Evolutionary conservation across 2,113 vertebrate genomes (phyloP).

Genomic region (Peromyscus leucopus): DNA sequence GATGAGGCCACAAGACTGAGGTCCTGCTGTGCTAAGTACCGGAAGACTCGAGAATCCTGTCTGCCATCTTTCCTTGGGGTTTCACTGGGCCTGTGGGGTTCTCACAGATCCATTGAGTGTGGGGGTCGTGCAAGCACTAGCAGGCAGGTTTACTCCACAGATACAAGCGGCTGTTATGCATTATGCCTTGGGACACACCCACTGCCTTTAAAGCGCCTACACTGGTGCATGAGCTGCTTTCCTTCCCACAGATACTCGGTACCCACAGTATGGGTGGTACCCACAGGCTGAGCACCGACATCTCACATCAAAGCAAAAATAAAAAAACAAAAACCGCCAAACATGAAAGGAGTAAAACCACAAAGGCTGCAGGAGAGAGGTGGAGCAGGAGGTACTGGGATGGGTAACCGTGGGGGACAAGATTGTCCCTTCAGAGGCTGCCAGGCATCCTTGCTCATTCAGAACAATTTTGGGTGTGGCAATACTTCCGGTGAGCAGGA

Average conservation of each 20-base stretch:
- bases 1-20: neutral
- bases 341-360: slow-evolving; percentile 4
- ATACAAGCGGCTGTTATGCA: neutral
- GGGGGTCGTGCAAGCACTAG: neutral
- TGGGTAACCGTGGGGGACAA: neutral
- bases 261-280: neutral
- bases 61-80: neutral
- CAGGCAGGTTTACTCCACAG: neutral
- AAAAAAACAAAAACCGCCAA: neutral
- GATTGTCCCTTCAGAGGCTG: neutral
- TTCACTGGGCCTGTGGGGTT: neutral
- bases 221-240: neutral
- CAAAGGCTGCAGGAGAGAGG: neutral
- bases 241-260: neutral
- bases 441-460: neutral
- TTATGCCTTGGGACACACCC: neutral
- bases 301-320: neutral
- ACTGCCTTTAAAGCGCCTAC: slow-evolving; percentile 29
- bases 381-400: neutral
- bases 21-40: neutral
- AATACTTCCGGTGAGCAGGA: neutral
- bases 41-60: neutral
- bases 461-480: neutral
- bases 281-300: neutral
- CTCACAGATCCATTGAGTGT: neutral